Conservation (phyloP, 2,797 vertebrate genomes). For the Columba guinea region DNA sequence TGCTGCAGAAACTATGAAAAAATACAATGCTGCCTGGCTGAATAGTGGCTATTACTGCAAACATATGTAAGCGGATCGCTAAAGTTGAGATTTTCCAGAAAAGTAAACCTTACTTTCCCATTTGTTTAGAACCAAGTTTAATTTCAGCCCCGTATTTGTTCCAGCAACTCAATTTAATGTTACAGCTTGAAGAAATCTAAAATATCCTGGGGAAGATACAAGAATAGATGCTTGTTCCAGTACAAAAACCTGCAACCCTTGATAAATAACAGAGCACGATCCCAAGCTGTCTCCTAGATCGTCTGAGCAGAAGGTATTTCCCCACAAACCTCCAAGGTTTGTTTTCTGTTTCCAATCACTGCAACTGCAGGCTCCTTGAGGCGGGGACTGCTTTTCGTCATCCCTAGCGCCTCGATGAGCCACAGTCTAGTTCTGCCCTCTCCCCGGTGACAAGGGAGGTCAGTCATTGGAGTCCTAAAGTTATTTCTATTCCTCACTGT, state of each 20-base stretch:
- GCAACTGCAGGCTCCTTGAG: neutral
- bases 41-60: neutral
- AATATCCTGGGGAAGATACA: neutral
- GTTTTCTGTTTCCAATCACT: slow-evolving; percentile 54
- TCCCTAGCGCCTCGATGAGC: accelerated
- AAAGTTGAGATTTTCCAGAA: neutral
- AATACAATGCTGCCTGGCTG: neutral
- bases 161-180: neutral
- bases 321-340: slow-evolving; percentile 24
- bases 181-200: neutral
- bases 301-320: slow-evolving; percentile 42
- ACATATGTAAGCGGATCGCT: neutral
- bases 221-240: neutral
- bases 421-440: neutral
- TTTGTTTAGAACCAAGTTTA: neutral
- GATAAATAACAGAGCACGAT: slow-evolving; percentile 54
- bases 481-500: neutral
- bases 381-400: slow-evolving; percentile 52
- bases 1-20: neutral
- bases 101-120: neutral
- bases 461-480: neutral
- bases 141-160: neutral
- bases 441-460: neutral
- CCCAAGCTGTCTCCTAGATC: neutral
- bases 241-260: neutral